Evolutionary conservation across 1,140 invertebrate genomes (phyloP).

Genomic region (Colletes latitarsis): DNA sequence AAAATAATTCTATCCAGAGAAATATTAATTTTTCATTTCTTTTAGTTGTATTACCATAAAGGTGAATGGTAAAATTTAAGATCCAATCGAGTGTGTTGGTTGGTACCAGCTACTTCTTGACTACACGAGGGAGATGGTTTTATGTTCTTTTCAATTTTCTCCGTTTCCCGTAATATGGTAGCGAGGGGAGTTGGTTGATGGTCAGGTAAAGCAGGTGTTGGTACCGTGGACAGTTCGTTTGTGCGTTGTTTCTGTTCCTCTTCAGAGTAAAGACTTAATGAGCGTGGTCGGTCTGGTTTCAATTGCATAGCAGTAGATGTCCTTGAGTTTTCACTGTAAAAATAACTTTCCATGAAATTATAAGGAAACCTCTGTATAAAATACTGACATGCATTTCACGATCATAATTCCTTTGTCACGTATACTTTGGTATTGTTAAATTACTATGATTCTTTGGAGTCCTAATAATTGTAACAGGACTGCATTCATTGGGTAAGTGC

Average conservation of each 20-base stretch:
- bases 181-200: constrained; percentile 54
- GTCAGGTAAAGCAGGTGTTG: constrained; percentile 73
- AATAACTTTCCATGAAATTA: constrained; percentile 47
- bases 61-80: constrained; percentile 80
- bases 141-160: constrained; percentile 59
- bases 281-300: constrained; percentile 81
- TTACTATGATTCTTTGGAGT: neutral
- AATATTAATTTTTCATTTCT: neutral
- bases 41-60: constrained; percentile 73
- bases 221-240: constrained; percentile 70
- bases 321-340: constrained; percentile 58
- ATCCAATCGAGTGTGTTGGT: constrained; percentile 74
- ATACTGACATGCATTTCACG: constrained; percentile 22
- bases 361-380: neutral
- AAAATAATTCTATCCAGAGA: constrained; percentile 1
- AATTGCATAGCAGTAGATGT: constrained; percentile 41
- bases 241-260: constrained; percentile 72
- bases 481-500: no score
- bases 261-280: constrained; percentile 79
- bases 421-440: neutral
- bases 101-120: constrained; percentile 70
- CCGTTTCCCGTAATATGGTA: constrained; percentile 53
- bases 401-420: neutral
- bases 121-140: constrained; percentile 73
- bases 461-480: neutral